Evolutionary conservation across 2,797 vertebrate species (phyloP).

Genomic region (Sebastiscus albofasciatus): DNA sequence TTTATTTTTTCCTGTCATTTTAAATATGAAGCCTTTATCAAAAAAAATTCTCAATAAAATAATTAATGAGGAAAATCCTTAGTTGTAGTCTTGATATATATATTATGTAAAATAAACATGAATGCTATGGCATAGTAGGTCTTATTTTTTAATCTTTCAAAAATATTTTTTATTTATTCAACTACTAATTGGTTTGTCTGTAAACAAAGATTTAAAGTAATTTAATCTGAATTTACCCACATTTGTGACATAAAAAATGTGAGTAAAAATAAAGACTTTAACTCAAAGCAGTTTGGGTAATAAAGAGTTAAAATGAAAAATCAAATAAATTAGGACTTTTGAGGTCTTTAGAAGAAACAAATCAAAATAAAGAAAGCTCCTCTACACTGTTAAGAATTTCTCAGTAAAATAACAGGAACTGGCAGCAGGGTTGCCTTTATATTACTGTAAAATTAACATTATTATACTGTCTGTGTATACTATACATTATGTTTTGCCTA

Average conservation of each 20-base stretch:
- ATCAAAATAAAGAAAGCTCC: not conserved
- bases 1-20: not conserved
- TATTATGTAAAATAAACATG: not conserved
- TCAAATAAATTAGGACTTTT: not conserved
- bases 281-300: not conserved
- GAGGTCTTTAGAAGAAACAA: not conserved
- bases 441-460: too few species aligned
- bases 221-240: not conserved
- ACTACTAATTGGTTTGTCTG: not conserved
- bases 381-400: not conserved
- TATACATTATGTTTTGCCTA: too few species aligned
- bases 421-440: too few species aligned
- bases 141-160: not conserved
- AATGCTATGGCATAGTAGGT: not conserved
- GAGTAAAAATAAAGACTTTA: not conserved
- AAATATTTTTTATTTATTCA: not conserved
- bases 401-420: too few species aligned
- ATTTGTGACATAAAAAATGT: not conserved
- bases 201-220: not conserved
- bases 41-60: not conserved
- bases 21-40: not conserved
- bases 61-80: not conserved
- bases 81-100: not conserved
- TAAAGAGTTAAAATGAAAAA: not conserved
- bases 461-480: too few species aligned